A percentile compares a stretch with the other conserved stretches of the same genome.
Evolutionary conservation across 2,113 vertebrate genomes (phyloP).

Genomic region (Psilopsiagon aymara): DNA sequence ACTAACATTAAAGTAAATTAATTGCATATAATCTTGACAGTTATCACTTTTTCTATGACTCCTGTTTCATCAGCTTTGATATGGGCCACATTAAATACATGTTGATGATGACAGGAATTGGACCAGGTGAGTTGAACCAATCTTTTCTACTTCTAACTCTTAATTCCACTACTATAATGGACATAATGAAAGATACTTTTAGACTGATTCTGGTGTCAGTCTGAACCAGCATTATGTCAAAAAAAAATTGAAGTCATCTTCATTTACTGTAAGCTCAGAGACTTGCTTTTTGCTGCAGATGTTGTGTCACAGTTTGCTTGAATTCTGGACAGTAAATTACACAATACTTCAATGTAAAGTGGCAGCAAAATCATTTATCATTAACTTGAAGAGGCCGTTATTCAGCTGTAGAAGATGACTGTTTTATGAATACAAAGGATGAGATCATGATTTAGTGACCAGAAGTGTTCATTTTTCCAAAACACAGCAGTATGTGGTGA

Average conservation of each 20-base stretch:
- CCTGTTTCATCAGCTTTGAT: neutral
- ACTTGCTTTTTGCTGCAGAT: slow-evolving; percentile 43
- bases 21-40: neutral
- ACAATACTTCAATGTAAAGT: slow-evolving; percentile 30
- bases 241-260: slow-evolving; percentile 41
- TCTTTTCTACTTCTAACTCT: slow-evolving; percentile 20
- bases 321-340: slow-evolving; percentile 51
- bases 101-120: neutral
- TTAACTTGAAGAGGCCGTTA: slow-evolving; percentile 65
- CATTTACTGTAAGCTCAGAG: slow-evolving; percentile 53
- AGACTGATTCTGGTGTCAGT: slow-evolving; percentile 10
- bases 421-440: slow-evolving; percentile 65
- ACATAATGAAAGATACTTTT: slow-evolving; percentile 36
- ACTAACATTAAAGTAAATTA: neutral
- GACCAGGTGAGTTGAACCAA: neutral
- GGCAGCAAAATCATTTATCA: slow-evolving; percentile 64
- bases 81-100: neutral
- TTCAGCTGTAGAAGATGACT: slow-evolving; percentile 54
- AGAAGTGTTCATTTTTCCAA: slow-evolving; percentile 37
- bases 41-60: neutral
- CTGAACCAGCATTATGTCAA: slow-evolving; percentile 15
- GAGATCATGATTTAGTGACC: slow-evolving; percentile 68
- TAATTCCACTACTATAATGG: neutral
- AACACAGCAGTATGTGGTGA: neutral
- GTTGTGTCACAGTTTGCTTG: slow-evolving; percentile 45